Evolutionary conservation across 2,113 vertebrate genomes (phyloP).

Genomic region (Acanthisitta chloris): DNA sequence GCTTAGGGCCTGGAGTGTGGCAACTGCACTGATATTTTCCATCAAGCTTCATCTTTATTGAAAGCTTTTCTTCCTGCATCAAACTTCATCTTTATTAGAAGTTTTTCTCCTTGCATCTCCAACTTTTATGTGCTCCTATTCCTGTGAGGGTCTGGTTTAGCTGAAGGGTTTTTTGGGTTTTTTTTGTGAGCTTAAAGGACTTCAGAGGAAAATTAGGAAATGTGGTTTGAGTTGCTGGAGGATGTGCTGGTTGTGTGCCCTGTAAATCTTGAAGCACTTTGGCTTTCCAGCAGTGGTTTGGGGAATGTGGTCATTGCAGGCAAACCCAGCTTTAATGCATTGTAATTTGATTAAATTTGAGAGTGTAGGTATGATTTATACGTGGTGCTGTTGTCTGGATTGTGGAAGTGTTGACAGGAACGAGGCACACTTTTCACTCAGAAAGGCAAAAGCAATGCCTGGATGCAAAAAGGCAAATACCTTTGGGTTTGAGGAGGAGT

Average conservation of each 20-base stretch:
- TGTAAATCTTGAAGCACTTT: conserved; percentile 8
- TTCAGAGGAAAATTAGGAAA: neutral
- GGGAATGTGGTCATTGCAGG: neutral
- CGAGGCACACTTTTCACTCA: neutral
- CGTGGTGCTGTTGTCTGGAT: neutral
- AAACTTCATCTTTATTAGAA: neutral
- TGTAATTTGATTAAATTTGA: neutral
- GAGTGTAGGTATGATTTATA: neutral
- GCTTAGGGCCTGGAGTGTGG: neutral
- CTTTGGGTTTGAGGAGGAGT: neutral
- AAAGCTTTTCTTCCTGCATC: neutral
- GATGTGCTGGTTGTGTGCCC: neutral
- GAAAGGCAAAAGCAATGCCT: neutral
- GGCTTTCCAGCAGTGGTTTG: neutral
- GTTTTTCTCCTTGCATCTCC: neutral
- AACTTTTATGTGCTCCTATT: neutral
- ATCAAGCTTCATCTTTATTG: neutral
- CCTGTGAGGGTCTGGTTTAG: neutral
- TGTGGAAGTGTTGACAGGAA: neutral
- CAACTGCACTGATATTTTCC: neutral
- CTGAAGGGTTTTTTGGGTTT: neutral
- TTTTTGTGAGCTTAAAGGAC: neutral
- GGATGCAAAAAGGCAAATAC: neutral
- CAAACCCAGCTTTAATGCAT: neutral
- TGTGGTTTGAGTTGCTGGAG: neutral